Evolutionary conservation across 2,888 invertebrate species (phyloP).

Genomic region (Nematopogon swammerdamellus): DNA sequence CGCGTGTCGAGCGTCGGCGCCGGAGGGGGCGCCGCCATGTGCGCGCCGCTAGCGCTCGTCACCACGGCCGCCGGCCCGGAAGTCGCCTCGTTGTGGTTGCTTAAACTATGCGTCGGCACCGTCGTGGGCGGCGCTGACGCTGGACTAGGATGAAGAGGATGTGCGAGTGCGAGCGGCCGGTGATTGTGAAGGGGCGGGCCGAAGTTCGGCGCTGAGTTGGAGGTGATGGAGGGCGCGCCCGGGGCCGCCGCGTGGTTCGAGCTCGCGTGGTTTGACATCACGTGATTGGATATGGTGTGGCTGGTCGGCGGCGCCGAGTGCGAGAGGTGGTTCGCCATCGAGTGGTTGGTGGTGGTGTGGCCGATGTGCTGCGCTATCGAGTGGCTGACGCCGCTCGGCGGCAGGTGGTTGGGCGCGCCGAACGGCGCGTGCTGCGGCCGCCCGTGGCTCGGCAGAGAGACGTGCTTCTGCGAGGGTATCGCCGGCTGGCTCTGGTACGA

Average conservation of each 20-base stretch:
- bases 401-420: slow-evolving; percentile 32
- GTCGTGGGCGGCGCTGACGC: slow-evolving; percentile 12
- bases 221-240: slow-evolving; percentile 9
- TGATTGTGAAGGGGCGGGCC: slow-evolving; percentile 5
- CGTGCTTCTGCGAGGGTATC: slow-evolving; percentile 44
- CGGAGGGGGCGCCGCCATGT: slow-evolving; percentile 23
- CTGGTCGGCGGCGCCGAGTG: slow-evolving; percentile 38
- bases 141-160: background rate
- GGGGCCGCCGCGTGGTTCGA: slow-evolving; percentile 27
- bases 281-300: slow-evolving; percentile 38
- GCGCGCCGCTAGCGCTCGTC: slow-evolving; percentile 46
- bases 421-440: slow-evolving; percentile 41
- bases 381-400: slow-evolving; percentile 1
- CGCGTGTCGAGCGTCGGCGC: slow-evolving; percentile 45
- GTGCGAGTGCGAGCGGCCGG: background rate
- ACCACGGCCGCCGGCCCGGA: slow-evolving; percentile 20
- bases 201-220: slow-evolving; percentile 19
- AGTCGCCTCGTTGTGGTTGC: slow-evolving; percentile 26
- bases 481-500: slow-evolving; percentile 43
- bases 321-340: slow-evolving; percentile 53
- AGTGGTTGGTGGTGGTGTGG: slow-evolving; percentile 8
- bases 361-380: slow-evolving; percentile 5
- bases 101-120: slow-evolving; percentile 20
- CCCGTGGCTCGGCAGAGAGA: slow-evolving; percentile 40
- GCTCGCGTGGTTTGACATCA: slow-evolving; percentile 23